Evolutionary conservation across 30 jellyfish, hydroid and myxozoan genomes (phyloP), one percentile per base, ranked within the genome.

Genomic region (Chrysaora quinquecirrha): DNA sequence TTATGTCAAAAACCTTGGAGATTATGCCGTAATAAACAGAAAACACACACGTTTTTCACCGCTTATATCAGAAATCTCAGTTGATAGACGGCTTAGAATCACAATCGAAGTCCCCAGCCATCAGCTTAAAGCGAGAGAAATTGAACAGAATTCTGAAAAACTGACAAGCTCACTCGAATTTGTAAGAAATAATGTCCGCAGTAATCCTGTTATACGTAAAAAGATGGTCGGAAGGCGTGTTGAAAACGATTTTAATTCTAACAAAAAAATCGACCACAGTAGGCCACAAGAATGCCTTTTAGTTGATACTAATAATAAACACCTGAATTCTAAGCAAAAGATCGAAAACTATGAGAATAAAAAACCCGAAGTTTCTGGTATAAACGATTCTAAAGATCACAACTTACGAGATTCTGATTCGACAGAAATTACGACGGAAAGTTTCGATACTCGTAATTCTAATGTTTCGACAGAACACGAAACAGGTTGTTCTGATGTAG

Each of bases 1-100:
- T 1, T 67, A 82, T 19, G 85, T 82, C 18, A 68, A 62, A 49
- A 82, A 58, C 48, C 92, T 68, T n/a, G 92, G 92, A 18, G 92
- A 82, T 1, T 82, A 82, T 70, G 78, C 92, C 33, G 80, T 82
- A 19, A 82, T 82, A 16, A 54, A 82, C 64, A 46, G 62, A 23
- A 82, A 70, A 31, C 73, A 82, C 23, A 82, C 85, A 20, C 47
- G 85, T 14, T 54, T 82, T 34, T 74, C 92, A 19, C 92, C 92
- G 14, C 25, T 82, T 16, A 31, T 82, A 9, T 47, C 92, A 7
- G 92, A 66, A 1, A 38, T 82, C 12, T 47, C 92, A 9, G 92
- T 82, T 2, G 92, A 82, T 16, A 71, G 80, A 30, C 56, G 68
- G 66, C 33, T 82, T 23, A 67, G 73, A 35, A 68, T 82, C 22